phyloP scores from a whole-genome alignment of 2,888 invertebrate species.

The Chouioia cunea region DNA sequence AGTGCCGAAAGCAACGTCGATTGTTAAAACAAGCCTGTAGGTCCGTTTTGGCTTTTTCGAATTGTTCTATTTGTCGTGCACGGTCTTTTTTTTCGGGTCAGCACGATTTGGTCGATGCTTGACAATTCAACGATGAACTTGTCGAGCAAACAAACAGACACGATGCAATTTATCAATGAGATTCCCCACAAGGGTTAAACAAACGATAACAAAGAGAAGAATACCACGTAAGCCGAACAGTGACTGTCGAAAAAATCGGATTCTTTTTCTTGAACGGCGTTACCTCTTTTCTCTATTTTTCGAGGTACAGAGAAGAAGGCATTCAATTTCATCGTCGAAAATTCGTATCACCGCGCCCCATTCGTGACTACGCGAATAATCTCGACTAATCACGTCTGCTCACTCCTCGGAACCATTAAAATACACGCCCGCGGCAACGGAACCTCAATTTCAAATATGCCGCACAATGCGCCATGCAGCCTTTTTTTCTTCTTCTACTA shows the following conservation, averaged over 20 bases:
- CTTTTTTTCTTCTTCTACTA: not conserved
- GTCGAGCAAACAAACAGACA: no score
- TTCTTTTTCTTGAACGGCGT: slow-evolving; percentile 17
- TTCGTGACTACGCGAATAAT: slow-evolving; percentile 10
- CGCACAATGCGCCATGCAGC: slow-evolving; percentile 9
- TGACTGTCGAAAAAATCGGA: no score
- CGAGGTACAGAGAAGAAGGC: not conserved
- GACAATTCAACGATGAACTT: no score
- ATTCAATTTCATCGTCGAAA: not conserved
- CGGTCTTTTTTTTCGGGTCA: no score
- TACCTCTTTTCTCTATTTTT: not conserved
- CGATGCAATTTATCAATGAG: no score
- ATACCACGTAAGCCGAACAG: no score
- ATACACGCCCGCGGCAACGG: slow-evolving; percentile 22
- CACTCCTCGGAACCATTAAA: not conserved
- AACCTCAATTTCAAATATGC: slow-evolving; percentile 10
- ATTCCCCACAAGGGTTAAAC: no score
- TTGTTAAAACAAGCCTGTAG: slow-evolving; percentile 12
- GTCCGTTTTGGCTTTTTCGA: no score
- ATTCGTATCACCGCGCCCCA: slow-evolving; percentile 7
- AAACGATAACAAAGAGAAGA: no score
- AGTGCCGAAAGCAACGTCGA: slow-evolving; percentile 8
- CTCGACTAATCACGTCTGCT: slow-evolving; percentile 11
- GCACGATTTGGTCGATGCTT: no score
- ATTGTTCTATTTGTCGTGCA: no score